Evolutionary conservation across 2,888 invertebrate genomes (phyloP), one percentile per base, ranked within the genome.

Genomic region (Eristalis tenax): DNA sequence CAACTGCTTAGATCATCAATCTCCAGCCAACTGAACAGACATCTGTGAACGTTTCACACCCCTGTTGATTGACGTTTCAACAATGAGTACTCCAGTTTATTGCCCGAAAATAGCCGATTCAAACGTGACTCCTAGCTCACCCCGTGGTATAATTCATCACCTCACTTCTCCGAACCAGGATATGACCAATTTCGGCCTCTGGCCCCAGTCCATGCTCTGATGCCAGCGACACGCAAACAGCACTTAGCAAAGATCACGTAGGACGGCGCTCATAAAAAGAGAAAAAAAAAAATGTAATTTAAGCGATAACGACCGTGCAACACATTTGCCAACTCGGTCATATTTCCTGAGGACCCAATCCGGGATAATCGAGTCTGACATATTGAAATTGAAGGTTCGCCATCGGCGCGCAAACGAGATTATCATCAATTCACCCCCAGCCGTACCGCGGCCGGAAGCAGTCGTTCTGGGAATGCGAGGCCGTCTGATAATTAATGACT

Each of bases 401-500:
- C 35, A 38, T 70, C 22, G 57, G 56, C 63, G 76, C 61, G 35
- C 26, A 50, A 77, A 69, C 63, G 69, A 68, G 28, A 70, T 70
- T 56, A 61, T 23, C 40, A 23, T 43, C 18, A 35, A 32, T 63
- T 63, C 56, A 69, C 69, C 50, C 22, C 23, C 26, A 13, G 50
- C 50, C 43, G 63, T 35, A n/a, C 26, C 26, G 6, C 4, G 8
- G 8, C 38, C 10, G 35, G 35, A 35, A 11, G 35, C 35, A 11
- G 13, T 59, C 13, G 26, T 26, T 26, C 23, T 23, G 11, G 59
- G 4, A 28, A 26, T 59, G 26, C 23, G 59, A n/a, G 13, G 4
- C 59, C 26, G 13, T 66, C 63, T 80, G 80, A 40, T 59, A 63
- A 80, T 74, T 68, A 74, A 74, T 80, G 61, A 28, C 65, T 79